These are phyloP conservation scores for Xiphophorus couchianus DNA, from an alignment of 2,113 vertebrate genomes.

Conservation along the genomic window DNA sequence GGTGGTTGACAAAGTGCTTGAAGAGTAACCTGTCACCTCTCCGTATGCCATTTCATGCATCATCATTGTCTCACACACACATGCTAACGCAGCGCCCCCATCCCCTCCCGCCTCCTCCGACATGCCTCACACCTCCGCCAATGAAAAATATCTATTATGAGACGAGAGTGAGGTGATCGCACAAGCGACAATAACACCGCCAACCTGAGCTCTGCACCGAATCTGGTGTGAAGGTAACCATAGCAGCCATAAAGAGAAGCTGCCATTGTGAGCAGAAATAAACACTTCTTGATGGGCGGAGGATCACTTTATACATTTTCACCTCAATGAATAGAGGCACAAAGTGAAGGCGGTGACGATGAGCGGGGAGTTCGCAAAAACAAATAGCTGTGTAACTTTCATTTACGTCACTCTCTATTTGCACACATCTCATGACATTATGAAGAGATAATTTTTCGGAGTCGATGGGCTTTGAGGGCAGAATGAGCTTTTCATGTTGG, in stretches of 20 bases:
- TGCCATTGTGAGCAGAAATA: slow-evolving; percentile 75
- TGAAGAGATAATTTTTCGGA: neutral
- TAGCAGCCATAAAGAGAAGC: slow-evolving; percentile 75
- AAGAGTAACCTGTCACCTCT: slow-evolving; percentile 19
- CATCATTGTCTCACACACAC: slow-evolving; percentile 29
- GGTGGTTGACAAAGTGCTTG: slow-evolving; percentile 6
- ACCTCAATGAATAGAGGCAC: slow-evolving; percentile 24
- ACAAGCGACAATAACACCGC: slow-evolving; percentile 58
- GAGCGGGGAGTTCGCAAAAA: neutral
- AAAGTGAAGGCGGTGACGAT: slow-evolving; percentile 2
- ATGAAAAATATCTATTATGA: slow-evolving; percentile 49
- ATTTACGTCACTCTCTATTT: slow-evolving; percentile 8
- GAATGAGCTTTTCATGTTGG: neutral
- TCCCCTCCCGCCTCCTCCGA: slow-evolving; percentile 14
- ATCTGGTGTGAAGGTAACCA: slow-evolving; percentile 79
- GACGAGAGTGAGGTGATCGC: slow-evolving; percentile 55
- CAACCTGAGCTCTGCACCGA: slow-evolving; percentile 56
- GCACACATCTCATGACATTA: neutral
- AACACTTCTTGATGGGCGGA: slow-evolving; percentile 65
- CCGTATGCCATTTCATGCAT: slow-evolving; percentile 41
- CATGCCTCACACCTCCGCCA: slow-evolving; percentile 48
- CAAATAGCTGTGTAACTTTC: neutral
- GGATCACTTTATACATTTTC: slow-evolving; percentile 49
- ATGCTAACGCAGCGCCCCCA: slow-evolving; percentile 2
- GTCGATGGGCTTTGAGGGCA: neutral